These are phyloP conservation scores for Hyaena hyaena DNA, from an alignment of 2,113 vertebrate genomes.

Conservation along the genomic window DNA sequence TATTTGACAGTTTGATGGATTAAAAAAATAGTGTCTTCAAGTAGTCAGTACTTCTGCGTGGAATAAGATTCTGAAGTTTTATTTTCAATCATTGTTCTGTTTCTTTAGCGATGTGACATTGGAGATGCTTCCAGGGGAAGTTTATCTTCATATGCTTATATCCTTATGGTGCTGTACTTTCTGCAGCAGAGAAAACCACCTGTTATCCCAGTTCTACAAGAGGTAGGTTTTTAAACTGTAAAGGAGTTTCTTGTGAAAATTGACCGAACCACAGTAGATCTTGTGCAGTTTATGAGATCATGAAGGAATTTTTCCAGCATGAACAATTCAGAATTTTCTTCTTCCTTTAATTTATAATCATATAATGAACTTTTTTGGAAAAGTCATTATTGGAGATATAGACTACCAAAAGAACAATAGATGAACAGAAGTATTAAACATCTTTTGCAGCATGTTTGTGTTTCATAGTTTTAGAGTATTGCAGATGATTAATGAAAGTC, in stretches of 20 bases:
- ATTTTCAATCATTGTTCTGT: slow-evolving; percentile 65
- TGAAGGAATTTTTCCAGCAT: slow-evolving; percentile 18
- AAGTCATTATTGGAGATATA: slow-evolving; percentile 39
- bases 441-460: slow-evolving; percentile 22
- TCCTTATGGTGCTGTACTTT: slow-evolving; percentile 99
- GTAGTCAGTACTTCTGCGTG: background rate
- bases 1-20: slow-evolving; percentile 22
- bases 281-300: slow-evolving; percentile 23
- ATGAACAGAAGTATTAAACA: background rate
- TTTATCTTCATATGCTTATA: slow-evolving; percentile 99
- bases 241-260: slow-evolving; percentile 23
- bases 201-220: slow-evolving; percentile 97
- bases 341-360: slow-evolving; percentile 35
- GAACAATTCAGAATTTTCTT: slow-evolving; percentile 1
- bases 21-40: background rate
- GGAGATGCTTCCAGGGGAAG: slow-evolving; percentile 98
- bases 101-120: slow-evolving; percentile 96
- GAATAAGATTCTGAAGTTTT: slow-evolving; percentile 59
- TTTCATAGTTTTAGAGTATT: background rate
- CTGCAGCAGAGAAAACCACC: slow-evolving; percentile 97
- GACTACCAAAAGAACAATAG: background rate
- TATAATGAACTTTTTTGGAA: background rate
- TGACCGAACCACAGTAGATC: background rate
- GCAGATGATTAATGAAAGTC: background rate
- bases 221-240: slow-evolving; percentile 87